Base-by-base conservation (phyloP, 2,888 invertebrate species). In the Creontiades dilutus region DNA sequence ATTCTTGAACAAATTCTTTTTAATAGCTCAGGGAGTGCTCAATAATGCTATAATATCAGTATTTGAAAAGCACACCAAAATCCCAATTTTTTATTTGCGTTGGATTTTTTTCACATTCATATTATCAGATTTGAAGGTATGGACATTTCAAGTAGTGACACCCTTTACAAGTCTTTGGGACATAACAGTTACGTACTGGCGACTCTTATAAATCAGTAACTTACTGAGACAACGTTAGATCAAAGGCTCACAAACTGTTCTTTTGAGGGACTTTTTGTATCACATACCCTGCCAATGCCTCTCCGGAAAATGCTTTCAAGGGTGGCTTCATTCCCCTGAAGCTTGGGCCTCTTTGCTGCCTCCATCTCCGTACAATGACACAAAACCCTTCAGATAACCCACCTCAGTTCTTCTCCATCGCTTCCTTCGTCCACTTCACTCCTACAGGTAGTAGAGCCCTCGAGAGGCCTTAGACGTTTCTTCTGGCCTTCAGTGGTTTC, bases 381-480 rank as follows among this genome's bases (percentile, higher is more conserved):
- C 61, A 68, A 52, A 5, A 68, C 68, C 23, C 68, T 68, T 68
- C 68, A 68, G n/a, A 16, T 57, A n/a, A 19, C 68, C 68, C 68
- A 4, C 68, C 68, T 57, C 57, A n/a, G 57, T 23, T 23, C 23
- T 11, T 23, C 23, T 68, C 68, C 68, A 68, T 68, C 68, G 23
- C 68, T 68, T 23, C 68, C 23, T 23, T 68, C 2, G 68, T 23
- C 68, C 68, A 68, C 68, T 23, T 23, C 19, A 23, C 27, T 68
- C 12, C 47, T 78, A n/a, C 78, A 78, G 78, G 78, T 47, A 47
- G 78, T 37, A 46, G 47, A 12, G 37, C 16, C n/a, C 47, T 78
- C 19, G 28, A 78, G 47, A 78, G 78, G 78, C 47, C 37, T 78
- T 78, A 78, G 19, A 12, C 78, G 78, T 68, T 23, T 23, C 68